phyloP scores from a whole-genome alignment of 1,140 invertebrate species.

The Bombus sibiricus region DNA sequence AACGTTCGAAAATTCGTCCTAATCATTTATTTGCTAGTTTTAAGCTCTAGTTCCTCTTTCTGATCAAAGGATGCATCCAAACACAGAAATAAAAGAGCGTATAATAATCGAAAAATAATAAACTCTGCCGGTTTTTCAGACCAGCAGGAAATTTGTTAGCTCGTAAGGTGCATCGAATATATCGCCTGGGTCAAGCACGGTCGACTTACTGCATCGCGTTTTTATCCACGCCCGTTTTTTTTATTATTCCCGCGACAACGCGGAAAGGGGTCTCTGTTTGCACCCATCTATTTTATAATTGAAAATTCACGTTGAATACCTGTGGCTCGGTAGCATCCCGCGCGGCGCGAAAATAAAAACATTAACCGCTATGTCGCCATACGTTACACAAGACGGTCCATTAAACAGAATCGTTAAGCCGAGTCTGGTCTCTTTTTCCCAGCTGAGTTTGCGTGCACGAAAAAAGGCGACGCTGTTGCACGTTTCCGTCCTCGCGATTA shows the following conservation, averaged over 20 bases:
- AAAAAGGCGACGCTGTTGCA: not conserved
- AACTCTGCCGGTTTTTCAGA: not conserved
- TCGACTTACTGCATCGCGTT: conserved; percentile 17
- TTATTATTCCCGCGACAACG: not conserved
- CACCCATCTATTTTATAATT: conserved; percentile 14
- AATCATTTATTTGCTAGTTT: no score
- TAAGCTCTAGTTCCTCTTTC: no score
- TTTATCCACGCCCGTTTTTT: not conserved
- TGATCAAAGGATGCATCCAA: no score
- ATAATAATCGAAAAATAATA: not conserved
- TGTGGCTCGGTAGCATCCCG: not conserved
- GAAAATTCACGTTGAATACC: conserved; percentile 29
- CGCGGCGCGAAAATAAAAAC: not conserved
- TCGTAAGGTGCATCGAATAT: not conserved
- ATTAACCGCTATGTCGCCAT: not conserved
- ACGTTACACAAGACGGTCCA: conserved; percentile 27
- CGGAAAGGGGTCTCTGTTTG: not conserved
- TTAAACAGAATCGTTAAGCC: conserved; percentile 32
- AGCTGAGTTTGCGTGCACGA: not conserved
- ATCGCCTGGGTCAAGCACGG: not conserved
- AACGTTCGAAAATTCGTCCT: no score
- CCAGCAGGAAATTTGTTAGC: not conserved
- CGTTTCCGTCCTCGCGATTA: not conserved
- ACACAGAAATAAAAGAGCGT: not conserved
- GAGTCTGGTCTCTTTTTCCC: not conserved